Evolutionary conservation across 37 sponge, comb jelly and placozoan genomes (phyloP).

Genomic region (Chondrilla cf. caribensis): DNA sequence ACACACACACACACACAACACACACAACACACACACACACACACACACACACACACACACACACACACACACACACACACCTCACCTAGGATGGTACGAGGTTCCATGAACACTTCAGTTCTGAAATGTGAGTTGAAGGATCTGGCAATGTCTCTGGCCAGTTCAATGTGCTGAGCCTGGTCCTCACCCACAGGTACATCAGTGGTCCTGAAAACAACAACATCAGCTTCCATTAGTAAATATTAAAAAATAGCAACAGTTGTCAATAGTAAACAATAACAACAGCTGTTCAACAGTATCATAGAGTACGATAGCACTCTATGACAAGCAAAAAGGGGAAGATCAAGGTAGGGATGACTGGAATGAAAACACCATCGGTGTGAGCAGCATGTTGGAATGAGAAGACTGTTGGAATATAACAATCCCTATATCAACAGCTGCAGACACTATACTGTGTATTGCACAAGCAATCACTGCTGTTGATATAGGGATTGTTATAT

Average conservation of each 20-base stretch:
- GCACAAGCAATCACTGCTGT: no score
- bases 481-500: no score
- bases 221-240: background rate
- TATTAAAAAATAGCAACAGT: background rate
- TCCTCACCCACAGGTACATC: conserved; percentile 92
- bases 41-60: no score
- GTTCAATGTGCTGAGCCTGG: conserved; percentile 84
- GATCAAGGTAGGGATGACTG: no score
- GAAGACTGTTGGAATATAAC: no score
- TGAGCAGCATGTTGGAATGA: no score
- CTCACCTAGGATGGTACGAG: conserved; percentile 59
- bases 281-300: background rate
- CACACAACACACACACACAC: no score
- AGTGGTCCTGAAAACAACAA: conserved; percentile 40
- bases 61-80: background rate
- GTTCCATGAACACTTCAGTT: conserved; percentile 43
- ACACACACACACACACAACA: background rate
- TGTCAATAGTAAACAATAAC: background rate
- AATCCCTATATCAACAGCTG: no score
- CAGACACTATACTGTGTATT: no score
- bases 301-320: no score
- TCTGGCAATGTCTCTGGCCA: conserved; percentile 65
- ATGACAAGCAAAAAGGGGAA: no score
- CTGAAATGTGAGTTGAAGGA: conserved; percentile 63
- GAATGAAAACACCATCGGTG: no score